A percentile compares a stretch with the other conserved stretches of the same genome.
Evolutionary conservation across 2,888 invertebrate genomes (phyloP).

Genomic region (Syrista parreyssii): DNA sequence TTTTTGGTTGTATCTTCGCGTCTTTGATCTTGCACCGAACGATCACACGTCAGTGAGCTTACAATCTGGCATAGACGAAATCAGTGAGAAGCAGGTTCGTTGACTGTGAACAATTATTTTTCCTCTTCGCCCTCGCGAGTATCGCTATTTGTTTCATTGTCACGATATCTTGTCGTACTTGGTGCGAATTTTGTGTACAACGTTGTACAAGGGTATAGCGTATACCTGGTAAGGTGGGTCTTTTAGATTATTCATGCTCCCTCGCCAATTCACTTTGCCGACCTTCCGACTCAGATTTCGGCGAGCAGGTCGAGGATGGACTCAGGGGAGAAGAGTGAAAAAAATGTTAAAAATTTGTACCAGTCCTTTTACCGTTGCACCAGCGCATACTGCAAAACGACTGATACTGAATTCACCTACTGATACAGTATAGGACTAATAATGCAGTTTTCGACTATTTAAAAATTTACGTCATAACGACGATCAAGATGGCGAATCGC

Average conservation of each 20-base stretch:
- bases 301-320: neutral
- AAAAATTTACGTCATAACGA: neutral
- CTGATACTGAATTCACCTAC: neutral
- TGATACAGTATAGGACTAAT: no score
- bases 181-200: neutral
- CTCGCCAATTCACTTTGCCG: neutral
- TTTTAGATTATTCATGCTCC: neutral
- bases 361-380: no score
- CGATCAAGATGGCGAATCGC: neutral
- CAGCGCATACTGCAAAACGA: neutral
- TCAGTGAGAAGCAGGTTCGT: neutral
- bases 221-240: neutral
- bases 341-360: no score
- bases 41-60: neutral
- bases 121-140: neutral
- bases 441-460: no score
- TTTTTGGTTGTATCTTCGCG: neutral
- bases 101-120: neutral
- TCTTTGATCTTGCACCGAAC: neutral
- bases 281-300: neutral
- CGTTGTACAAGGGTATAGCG: neutral
- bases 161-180: neutral
- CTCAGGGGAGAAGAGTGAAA: neutral
- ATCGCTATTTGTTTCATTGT: neutral
- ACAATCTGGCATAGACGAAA: neutral